Base-by-base conservation (phyloP, 2,888 invertebrate genomes). In the Drosophila demipolita region DNA sequence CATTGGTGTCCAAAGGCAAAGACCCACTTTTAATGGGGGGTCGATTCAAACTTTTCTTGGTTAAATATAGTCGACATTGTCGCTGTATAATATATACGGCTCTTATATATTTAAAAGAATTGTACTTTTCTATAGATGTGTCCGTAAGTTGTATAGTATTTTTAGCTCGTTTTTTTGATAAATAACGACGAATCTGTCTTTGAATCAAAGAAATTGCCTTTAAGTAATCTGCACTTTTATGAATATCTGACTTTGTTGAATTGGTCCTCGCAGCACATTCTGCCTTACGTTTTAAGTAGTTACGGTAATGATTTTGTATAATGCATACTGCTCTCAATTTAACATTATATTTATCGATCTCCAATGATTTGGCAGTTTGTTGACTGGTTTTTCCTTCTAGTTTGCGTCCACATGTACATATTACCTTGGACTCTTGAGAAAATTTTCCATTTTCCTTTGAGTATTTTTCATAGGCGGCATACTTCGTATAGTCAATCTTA, bases 81-180 rank as follows among this genome's bases (percentile, higher is more conserved):
- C 87, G 81, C 66, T 92, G 92, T 58, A 92, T 91, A 40, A 89
- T 68, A 54, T 80, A 75, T 64, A 91, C 77, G 1, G 92, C 83
- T n/a, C 83, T 78, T 36, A 89, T 63, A 55, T 90, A 86, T 61
- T 83, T 75, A 36, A 69, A 62, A 29, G 87, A 70, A 66, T 70
- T 45, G 42, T 75, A 71, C n/a, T 20, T 55, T 17, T 26, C 42
- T 8, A 20, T 1, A 17, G 33, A 26, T 5, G 7, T 6, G 1
- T 35, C 32, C 38, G 54, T 20, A 4, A 38, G 7, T 48, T 42
- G 11, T 12, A 29, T 53, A 4, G 35, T 20, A 11, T 54, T 52
- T 15, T 38, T 53, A n/a, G 65, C 53, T 23, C 66, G 59, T 36
- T 64, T 83, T 42, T 50, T 75, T 1, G 58, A 40, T 50, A 87